Evolutionary conservation across 1,140 invertebrate species (phyloP).

Genomic region (Lepidurus packardi): DNA sequence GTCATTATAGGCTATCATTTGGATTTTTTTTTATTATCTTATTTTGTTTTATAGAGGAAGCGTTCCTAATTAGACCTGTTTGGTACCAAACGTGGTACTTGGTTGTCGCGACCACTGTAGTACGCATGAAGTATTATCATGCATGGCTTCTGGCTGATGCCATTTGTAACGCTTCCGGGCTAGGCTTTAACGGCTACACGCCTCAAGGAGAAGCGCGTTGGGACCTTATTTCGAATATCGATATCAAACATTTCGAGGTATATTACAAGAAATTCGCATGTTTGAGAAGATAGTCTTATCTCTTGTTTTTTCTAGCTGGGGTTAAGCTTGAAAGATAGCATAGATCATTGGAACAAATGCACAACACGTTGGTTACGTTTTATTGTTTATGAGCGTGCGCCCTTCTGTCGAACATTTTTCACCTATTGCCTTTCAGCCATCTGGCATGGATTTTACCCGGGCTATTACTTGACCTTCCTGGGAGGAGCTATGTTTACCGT

Average conservation of each 20-base stretch:
- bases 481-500: slow-evolving; percentile 79
- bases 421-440: slow-evolving; percentile 51
- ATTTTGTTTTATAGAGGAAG: slow-evolving; percentile 51
- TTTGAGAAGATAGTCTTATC: slow-evolving; percentile 7
- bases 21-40: slow-evolving; percentile 31
- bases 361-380: slow-evolving; percentile 83
- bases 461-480: slow-evolving; percentile 93
- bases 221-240: slow-evolving; percentile 87
- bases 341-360: slow-evolving; percentile 85
- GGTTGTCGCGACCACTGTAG: slow-evolving; percentile 65
- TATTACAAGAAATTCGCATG: slow-evolving; percentile 38
- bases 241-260: slow-evolving; percentile 85
- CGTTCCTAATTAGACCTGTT: slow-evolving; percentile 59
- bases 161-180: slow-evolving; percentile 86
- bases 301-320: slow-evolving; percentile 51
- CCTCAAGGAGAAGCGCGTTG: slow-evolving; percentile 63
- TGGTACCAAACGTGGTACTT: slow-evolving; percentile 69
- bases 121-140: slow-evolving; percentile 91
- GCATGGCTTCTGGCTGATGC: slow-evolving; percentile 92
- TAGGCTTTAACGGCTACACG: slow-evolving; percentile 82
- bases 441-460: slow-evolving; percentile 97
- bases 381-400: slow-evolving; percentile 76
- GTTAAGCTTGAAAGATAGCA: slow-evolving; percentile 68
- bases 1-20: slow-evolving; percentile 20
- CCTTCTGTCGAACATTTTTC: slow-evolving; percentile 48